Base-by-base conservation (phyloP, 64 coral and sea anemone genomes). In the Platygyra sinensis region DNA sequence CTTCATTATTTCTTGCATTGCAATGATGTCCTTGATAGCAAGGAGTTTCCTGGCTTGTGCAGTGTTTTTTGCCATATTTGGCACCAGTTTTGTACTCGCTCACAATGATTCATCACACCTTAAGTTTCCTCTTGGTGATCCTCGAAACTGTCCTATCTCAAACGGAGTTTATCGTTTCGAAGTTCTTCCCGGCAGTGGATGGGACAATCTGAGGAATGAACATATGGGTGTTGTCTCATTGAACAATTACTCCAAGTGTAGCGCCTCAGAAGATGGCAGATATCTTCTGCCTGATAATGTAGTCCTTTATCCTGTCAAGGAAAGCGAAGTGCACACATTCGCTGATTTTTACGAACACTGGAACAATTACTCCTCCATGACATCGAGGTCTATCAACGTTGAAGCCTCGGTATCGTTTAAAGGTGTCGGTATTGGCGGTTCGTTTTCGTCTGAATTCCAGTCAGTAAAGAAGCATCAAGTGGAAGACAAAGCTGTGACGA, bases 401-500 rank as follows among this genome's bases (percentile, higher is more conserved):
- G 82, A 85, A 30, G 96, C 77, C 20, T 64, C 92, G 2, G 90
- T 55, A 19, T 72, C 31, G 12, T 67, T 91, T 30, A 52, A 30
- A 10, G 18, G 62, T 52, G 64, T 55, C 29, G 62, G 78, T 22
- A 51, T 98, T 0, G 83, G 96, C 7, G 96, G 93, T 9, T 92
- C 86, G 38, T 98, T 85, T 86, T 95, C 93, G 0, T 73, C 75
- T 15, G 96, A 98, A 17, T 88, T 78, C 7, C 78, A 92, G 62
- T 80, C 87, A 20, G 93, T 98, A 17, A 98, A 98, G 46, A 93
- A 87, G 29, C 96, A 93, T 55, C 93, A 98, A 80, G 96, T 98
- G 3, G 93, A 98, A 84, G 82, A 98, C 55, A 95, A 95, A 11
- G 12, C 96, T 22, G 88, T 98, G 2, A 98, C 96, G 24, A 95